Base-by-base conservation (phyloP, 2,888 invertebrate species). In the Melanargia galathea region DNA sequence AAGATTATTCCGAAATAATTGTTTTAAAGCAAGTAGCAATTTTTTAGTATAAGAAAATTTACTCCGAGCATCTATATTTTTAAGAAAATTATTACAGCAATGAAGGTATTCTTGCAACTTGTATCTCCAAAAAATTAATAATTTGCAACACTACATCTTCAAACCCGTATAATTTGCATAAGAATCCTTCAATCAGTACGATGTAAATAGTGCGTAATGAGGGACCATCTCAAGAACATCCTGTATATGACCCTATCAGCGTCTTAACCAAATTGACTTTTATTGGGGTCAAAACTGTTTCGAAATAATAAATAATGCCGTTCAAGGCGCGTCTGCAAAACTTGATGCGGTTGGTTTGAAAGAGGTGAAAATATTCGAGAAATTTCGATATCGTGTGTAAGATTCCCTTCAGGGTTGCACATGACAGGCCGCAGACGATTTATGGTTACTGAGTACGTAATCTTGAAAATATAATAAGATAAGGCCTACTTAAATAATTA, bases 281-380 rank as follows among this genome's bases (percentile, higher is more conserved):
- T 82, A 84, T 83, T 78, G 73, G 73, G 77, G 74, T 74, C 72
- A 71, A 73, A 76, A 70, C 73, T 76, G 79, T 86, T 86, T 82
- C 79, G 77, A 79, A 81, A 80, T 72, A 75, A 82, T 86, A 82
- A 81, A 80, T 84, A 66, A 66, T 65, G 59, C 60, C 46, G 51
- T 59, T 56, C 60, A 40, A 76, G 76, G 80, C 82, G 75, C 75
- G 73, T 80, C 75, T 72, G 74, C 75, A 73, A 80, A 82, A 81
- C 78, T 76, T 71, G 76, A 75, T 72, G 79, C 84, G 82, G 78
- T 71, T 68, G 71, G 76, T 74, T 81, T 77, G 82, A 83, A 85
- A 82, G 80, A 80, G 79, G 71, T 76, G 66, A 71, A 81, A 80
- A 77, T 75, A 80, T 83, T 75, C 78, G 71, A 79, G 77, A 77